Conservation (phyloP, 2,797 vertebrate genomes). For the Pogonophryne albipinna region DNA sequence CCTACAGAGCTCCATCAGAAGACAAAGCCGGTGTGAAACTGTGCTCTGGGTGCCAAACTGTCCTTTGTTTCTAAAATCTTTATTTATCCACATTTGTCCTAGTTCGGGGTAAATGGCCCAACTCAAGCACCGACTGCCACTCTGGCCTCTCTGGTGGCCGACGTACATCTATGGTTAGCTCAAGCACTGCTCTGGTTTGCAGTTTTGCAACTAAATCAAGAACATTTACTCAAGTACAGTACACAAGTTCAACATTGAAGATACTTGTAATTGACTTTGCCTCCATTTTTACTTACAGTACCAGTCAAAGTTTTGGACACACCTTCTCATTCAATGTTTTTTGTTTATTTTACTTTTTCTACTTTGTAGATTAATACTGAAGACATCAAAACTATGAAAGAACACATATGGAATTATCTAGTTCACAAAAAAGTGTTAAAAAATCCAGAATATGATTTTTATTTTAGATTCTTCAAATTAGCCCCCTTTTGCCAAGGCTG, state of each 20-base stretch:
- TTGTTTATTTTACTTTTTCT: too few relatives aligned
- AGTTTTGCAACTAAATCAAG: not conserved
- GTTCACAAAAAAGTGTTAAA: too few relatives aligned
- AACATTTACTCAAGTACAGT: not conserved
- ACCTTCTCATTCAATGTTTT: too few relatives aligned
- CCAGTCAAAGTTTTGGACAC: too few relatives aligned
- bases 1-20: not conserved
- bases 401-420: too few relatives aligned
- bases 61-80: slow-evolving; percentile 6
- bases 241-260: not conserved
- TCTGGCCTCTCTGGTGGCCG: not conserved
- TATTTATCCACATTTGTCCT: slow-evolving; percentile 1
- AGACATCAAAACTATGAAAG: too few relatives aligned
- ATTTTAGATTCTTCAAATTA: too few relatives aligned
- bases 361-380: too few relatives aligned
- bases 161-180: not conserved
- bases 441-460: too few relatives aligned
- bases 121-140: not conserved
- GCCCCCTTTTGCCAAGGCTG: too few relatives aligned
- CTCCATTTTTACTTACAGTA: not conserved
- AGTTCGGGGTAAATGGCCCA: not conserved
- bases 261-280: not conserved
- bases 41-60: not conserved
- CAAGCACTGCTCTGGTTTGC: not conserved
- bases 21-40: not conserved